phyloP scores from a whole-genome alignment of 2,113 vertebrate genomes.

The Scomber colias region DNA sequence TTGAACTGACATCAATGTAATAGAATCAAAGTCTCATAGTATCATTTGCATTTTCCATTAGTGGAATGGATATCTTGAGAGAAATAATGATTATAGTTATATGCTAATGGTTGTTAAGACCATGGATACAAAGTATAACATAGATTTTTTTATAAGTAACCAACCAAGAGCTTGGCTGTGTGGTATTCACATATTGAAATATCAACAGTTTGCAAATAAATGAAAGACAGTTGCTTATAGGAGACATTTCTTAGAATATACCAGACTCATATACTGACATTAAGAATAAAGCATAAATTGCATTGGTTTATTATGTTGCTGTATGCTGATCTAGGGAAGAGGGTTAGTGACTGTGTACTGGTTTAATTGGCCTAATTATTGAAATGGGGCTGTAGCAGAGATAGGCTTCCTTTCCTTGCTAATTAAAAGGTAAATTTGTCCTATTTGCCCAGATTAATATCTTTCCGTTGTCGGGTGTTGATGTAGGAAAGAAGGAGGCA shows the following conservation, averaged over 20 bases:
- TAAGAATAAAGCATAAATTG: background rate
- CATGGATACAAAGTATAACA: background rate
- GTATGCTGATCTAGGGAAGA: background rate
- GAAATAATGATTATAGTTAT: conserved; percentile 36
- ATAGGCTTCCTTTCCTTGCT: conserved; percentile 21
- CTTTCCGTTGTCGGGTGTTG: conserved; percentile 32
- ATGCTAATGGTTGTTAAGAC: conserved; percentile 32
- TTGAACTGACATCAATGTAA: conserved; percentile 22
- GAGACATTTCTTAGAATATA: background rate
- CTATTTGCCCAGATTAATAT: conserved; percentile 56
- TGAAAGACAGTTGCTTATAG: background rate
- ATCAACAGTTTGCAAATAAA: background rate
- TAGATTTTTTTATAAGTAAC: background rate
- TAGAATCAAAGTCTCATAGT: conserved; percentile 19
- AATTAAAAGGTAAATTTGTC: conserved; percentile 61
- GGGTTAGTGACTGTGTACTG: conserved; percentile 7
- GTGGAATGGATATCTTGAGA: conserved; percentile 32
- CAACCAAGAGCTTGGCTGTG: background rate
- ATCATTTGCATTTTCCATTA: conserved; percentile 62
- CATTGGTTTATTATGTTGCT: background rate
- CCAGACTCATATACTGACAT: background rate
- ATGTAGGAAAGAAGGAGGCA: background rate
- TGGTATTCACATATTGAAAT: background rate
- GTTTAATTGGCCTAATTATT: conserved; percentile 68
- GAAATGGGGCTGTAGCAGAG: conserved; percentile 46